A percentile compares a stretch with the other conserved stretches of the same genome.
These are phyloP conservation scores for Sarcophaga peregrina DNA, from an alignment of 1,140 invertebrate species.

Conservation along the genomic window DNA sequence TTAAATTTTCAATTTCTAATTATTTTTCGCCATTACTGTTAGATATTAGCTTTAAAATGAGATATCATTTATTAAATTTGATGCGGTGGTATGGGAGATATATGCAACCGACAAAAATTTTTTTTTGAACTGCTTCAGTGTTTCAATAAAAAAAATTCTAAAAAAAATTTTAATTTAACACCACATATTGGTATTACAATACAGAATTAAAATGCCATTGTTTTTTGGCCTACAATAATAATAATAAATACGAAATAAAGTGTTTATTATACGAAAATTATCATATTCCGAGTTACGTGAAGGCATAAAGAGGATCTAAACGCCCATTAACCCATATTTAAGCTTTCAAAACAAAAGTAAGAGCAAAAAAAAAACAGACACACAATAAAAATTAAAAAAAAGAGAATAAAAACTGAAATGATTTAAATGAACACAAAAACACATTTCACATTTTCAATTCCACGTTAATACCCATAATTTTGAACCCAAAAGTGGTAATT, in stretches of 20 bases:
- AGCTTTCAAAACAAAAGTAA: background rate
- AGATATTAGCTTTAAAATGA: too few relatives aligned
- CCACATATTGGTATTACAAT: too few relatives aligned
- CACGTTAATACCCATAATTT: constrained; percentile 3
- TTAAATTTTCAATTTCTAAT: too few relatives aligned
- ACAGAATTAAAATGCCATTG: too few relatives aligned
- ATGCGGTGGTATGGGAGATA: too few relatives aligned
- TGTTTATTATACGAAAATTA: constrained; percentile 20
- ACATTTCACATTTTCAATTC: background rate
- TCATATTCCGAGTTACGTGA: constrained; percentile 2
- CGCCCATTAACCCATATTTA: constrained; percentile 18
- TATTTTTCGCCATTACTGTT: too few relatives aligned
- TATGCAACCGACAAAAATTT: too few relatives aligned
- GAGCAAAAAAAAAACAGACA: background rate
- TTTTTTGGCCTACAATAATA: background rate
- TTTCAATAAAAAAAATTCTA: too few relatives aligned
- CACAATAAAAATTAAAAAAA: background rate
- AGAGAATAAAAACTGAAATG: background rate
- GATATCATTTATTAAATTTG: too few relatives aligned
- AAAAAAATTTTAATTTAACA: too few relatives aligned
- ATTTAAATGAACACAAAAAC: background rate
- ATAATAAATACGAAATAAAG: background rate
- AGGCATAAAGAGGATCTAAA: background rate
- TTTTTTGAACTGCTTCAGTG: too few relatives aligned
- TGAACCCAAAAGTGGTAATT: background rate